Percentiles rank a stretch among this genome's conserved stretches.
Conservation (phyloP, 2,113 vertebrate genomes). For the Pelusios castaneus region DNA sequence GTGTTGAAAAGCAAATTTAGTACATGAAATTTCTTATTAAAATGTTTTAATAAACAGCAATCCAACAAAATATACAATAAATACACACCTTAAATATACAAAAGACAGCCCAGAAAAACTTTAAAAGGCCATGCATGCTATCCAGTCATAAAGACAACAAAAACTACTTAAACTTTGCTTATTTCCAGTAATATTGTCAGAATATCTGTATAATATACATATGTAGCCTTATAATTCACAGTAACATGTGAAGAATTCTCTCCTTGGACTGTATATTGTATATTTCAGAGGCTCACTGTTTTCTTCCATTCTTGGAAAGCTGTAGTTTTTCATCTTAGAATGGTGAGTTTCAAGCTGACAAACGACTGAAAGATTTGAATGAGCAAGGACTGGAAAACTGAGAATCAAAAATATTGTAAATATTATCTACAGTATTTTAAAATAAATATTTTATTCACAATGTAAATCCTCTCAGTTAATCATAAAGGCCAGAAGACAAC, state of each 20-base stretch:
- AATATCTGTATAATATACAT: neutral
- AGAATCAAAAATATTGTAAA: neutral
- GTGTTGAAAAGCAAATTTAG: conserved; percentile 29
- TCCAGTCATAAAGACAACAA: conserved; percentile 10
- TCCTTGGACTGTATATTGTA: neutral
- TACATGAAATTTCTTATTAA: conserved; percentile 31
- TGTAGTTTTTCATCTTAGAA: neutral
- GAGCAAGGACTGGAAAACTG: conserved; percentile 6
- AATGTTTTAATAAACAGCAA: neutral
- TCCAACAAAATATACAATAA: neutral
- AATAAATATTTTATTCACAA: conserved; percentile 24
- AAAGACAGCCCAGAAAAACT: conserved; percentile 7
- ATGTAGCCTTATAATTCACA: neutral
- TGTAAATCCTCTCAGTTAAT: conserved; percentile 46
- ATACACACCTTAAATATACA: neutral
- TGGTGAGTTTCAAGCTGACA: conserved; percentile 30
- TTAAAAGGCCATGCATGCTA: conserved; percentile 8
- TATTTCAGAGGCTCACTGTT: neutral
- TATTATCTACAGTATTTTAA: too few species aligned
- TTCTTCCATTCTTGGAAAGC: neutral
- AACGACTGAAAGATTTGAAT: conserved; percentile 15
- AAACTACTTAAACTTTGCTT: conserved; percentile 1
- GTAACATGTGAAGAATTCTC: neutral
- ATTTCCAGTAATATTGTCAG: conserved; percentile 8
- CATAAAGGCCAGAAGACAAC: conserved; percentile 51